A percentile compares a stretch with the other conserved stretches of the same genome.
Evolutionary conservation across 2,888 invertebrate species (phyloP).

Genomic region (Resseliella maxima): DNA sequence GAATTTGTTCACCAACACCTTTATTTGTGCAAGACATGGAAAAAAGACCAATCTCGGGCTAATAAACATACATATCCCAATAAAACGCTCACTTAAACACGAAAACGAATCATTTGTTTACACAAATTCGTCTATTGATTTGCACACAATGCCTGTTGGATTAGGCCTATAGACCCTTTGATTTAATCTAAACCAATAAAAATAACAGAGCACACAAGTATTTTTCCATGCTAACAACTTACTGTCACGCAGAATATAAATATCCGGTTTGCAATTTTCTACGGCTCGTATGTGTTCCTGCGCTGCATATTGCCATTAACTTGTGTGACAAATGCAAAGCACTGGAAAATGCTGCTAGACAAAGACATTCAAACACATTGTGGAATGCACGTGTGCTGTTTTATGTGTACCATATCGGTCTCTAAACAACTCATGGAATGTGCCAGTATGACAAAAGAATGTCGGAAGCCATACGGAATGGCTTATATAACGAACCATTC

Average conservation of each 20-base stretch:
- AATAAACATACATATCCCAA: slow-evolving; percentile 28
- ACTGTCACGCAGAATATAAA: slow-evolving; percentile 34
- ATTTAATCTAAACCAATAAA: slow-evolving; percentile 34
- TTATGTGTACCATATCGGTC: not conserved
- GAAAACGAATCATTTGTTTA: slow-evolving; percentile 25
- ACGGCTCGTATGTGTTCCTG: not conserved
- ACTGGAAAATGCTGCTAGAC: not conserved
- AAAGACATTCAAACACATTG: not conserved
- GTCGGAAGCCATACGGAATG: not conserved
- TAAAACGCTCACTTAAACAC: slow-evolving; percentile 23
- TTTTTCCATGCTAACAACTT: slow-evolving; percentile 34
- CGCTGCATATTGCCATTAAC: not conserved
- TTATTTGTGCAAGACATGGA: not conserved
- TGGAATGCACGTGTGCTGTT: slow-evolving; percentile 1
- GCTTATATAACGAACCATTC: not conserved
- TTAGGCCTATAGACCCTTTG: not conserved
- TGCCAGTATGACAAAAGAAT: slow-evolving; percentile 2
- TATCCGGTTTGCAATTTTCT: slow-evolving; percentile 4
- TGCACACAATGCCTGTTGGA: not conserved
- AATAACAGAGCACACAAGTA: not conserved
- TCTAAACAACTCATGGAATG: slow-evolving; percentile 20
- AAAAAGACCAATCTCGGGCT: not conserved
- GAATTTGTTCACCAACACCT: slow-evolving; percentile 12
- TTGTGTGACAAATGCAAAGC: not conserved
- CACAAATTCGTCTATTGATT: slow-evolving; percentile 26